phyloP scores from a whole-genome alignment of 2,113 vertebrate species.

The Ia io region DNA sequence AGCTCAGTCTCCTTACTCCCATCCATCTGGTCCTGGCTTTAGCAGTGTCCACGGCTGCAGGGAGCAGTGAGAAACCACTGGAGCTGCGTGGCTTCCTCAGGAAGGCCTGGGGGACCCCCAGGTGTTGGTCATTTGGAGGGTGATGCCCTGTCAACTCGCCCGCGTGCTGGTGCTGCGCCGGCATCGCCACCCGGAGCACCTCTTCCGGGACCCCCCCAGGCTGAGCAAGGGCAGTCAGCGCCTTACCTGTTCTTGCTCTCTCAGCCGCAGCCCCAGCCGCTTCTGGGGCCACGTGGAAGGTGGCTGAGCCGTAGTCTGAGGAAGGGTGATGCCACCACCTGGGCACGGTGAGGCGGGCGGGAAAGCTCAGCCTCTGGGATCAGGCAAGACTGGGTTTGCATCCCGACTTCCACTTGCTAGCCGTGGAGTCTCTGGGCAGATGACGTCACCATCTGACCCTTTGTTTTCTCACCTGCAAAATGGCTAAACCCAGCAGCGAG shows the following conservation, averaged over 20 bases:
- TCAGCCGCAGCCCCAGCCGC: neutral
- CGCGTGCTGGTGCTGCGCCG: accelerated
- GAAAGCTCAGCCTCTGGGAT: neutral
- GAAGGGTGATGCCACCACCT: accelerated
- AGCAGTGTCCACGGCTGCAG: neutral
- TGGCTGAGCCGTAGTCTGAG: neutral
- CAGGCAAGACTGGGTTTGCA: neutral
- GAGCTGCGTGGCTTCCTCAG: neutral
- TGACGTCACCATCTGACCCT: neutral
- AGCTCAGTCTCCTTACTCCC: neutral
- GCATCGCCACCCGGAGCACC: neutral
- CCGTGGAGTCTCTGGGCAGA: neutral
- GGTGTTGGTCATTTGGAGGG: neutral
- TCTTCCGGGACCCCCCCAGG: neutral
- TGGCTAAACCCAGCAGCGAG: neutral
- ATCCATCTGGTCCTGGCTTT: neutral
- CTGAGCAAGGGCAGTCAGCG: neutral
- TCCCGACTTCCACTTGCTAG: neutral
- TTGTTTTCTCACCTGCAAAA: neutral
- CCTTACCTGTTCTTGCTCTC: neutral
- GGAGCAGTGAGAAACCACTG: neutral
- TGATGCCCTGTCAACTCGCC: accelerated
- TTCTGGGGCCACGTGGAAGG: neutral
- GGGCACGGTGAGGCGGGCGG: neutral
- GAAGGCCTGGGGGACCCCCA: neutral